phyloP scores from a whole-genome alignment of 2,113 vertebrate genomes.

The Sylvilagus bachmani region DNA sequence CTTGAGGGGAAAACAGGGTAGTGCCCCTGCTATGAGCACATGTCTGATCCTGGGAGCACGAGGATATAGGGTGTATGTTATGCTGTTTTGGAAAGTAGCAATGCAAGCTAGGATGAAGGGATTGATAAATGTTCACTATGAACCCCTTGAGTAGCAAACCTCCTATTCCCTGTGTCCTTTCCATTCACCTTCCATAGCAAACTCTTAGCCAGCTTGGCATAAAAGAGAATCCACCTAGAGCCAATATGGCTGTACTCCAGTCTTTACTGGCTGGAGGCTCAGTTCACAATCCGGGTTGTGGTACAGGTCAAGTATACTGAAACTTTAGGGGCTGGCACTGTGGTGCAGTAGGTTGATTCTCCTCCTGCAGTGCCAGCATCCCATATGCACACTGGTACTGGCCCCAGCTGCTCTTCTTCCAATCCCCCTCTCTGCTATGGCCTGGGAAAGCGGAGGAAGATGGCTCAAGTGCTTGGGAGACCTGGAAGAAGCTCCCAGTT shows the following conservation, averaged over 20 bases:
- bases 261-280: background rate
- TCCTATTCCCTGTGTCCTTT: background rate
- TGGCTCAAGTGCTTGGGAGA: too few species aligned
- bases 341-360: too few species aligned
- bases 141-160: background rate
- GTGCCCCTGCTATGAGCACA: rapidly evolving
- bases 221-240: background rate
- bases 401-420: too few species aligned
- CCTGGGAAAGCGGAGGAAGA: too few species aligned
- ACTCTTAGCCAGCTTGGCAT: background rate
- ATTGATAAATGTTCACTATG: too few species aligned
- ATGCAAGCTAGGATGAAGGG: background rate
- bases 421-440: too few species aligned
- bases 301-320: background rate
- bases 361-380: too few species aligned
- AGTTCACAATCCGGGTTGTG: background rate
- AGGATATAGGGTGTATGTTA: background rate
- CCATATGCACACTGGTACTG: too few species aligned
- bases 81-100: background rate
- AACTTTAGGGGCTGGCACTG: background rate
- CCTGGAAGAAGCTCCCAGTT: too few species aligned
- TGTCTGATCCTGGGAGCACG: background rate
- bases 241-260: background rate
- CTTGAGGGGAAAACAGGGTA: background rate
- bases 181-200: background rate